Evolutionary conservation across 2,113 vertebrate species (phyloP), one percentile per base, ranked within the genome.

Genomic region (Chrysemys picta): DNA sequence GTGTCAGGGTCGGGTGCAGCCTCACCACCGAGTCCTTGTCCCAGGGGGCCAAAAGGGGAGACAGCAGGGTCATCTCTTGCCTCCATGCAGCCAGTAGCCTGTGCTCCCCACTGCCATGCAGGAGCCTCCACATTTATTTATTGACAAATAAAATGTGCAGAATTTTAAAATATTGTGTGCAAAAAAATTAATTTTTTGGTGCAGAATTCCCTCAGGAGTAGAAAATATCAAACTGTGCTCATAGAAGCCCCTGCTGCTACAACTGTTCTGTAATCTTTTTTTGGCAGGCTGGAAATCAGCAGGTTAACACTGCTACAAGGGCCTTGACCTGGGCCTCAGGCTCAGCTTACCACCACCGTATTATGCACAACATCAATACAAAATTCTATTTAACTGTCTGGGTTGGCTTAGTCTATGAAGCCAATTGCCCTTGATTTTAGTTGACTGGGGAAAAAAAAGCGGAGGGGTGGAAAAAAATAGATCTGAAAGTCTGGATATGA

Each of bases 321-420:
- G 35, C 31, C 4, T 53, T 89, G 65, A 13, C 29, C 22, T 10
- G 14, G 10, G 52, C 29, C 49, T 93, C 53, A 78, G 9, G 21
- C 11, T 87, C 21, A 91, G 3, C 5, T 62, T 82, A 54, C 2
- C 12, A 56, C 8, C 31, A 22, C 8, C 22, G 86, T 84, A n/a
- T 0, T 0, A 62, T 16, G 27, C 4, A 72, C 2, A 38, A n/a
- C 59, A 80, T 81, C 69, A 92, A 80, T 42, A 56, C 7, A 24
- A 8, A 21, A 75, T 62, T 53, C 49, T 47, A 17, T 86, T 76
- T 1, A 89, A 35, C 35, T 78, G 1, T 11, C 49, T n/a, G 72
- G 6, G 27, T 4, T 84, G n/a, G 47, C 17, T 45, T 13, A 11
- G 1, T 3, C 2, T 25, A 80, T 2, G 8, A 56, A 2, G 9